A percentile compares a stretch with the other conserved stretches of the same genome.
Conservation (phyloP, 92 coral and sea anemone species). For the Zoanthus solanderi region DNA sequence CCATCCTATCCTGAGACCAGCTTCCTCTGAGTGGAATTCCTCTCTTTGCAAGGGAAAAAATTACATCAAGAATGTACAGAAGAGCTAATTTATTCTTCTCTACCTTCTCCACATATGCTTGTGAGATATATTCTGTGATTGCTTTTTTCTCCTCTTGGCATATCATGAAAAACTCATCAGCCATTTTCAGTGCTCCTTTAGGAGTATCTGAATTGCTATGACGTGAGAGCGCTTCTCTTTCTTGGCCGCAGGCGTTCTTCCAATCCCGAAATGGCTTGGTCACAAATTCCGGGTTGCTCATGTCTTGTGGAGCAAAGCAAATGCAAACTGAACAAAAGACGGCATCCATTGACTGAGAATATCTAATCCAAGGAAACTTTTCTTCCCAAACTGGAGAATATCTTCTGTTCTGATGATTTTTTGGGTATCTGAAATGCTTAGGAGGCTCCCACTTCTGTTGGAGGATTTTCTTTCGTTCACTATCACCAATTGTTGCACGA, state of each 20-base stretch:
- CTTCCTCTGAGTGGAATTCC: slow-evolving; percentile 30
- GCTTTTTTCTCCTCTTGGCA: background rate
- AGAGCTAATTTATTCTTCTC: slow-evolving; percentile 27
- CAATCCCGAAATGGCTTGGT: slow-evolving; percentile 1
- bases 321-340: background rate
- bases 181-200: background rate
- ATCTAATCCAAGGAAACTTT: slow-evolving; percentile 1
- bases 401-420: slow-evolving; percentile 1
- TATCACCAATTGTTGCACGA: slow-evolving; percentile 6
- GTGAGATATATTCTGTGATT: slow-evolving; percentile 1
- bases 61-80: slow-evolving; percentile 36
- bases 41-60: slow-evolving; percentile 16
- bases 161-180: background rate
- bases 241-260: too few species aligned
- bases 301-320: background rate
- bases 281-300: slow-evolving; percentile 1
- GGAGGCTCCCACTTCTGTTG: slow-evolving; percentile 5
- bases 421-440: slow-evolving; percentile 1
- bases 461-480: slow-evolving; percentile 2
- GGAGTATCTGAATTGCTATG: background rate
- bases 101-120: background rate
- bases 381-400: slow-evolving; percentile 2
- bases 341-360: slow-evolving; percentile 2
- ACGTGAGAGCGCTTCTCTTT: background rate
- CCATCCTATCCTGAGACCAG: background rate